Evolutionary conservation across 2,888 invertebrate species (phyloP).

Genomic region (Pseudanteris insignis): DNA sequence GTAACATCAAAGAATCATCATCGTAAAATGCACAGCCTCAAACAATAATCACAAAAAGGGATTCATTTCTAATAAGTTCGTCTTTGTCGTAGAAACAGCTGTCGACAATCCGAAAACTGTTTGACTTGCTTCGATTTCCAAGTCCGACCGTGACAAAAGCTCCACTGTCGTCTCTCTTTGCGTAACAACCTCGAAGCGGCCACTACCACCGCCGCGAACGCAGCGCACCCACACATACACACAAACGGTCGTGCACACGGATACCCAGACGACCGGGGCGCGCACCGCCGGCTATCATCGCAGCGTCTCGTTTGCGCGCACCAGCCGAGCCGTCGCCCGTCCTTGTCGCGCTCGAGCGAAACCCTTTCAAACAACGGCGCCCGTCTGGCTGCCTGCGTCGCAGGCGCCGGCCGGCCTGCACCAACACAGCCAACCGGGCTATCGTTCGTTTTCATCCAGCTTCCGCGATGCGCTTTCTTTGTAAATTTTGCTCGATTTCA

Average conservation of each 20-base stretch:
- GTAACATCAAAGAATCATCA: too few relatives aligned
- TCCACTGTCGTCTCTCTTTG: slow-evolving; percentile 36
- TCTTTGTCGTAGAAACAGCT: slow-evolving; percentile 32
- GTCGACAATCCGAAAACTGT: slow-evolving; percentile 30
- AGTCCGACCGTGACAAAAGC: slow-evolving; percentile 38
- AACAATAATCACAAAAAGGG: slow-evolving; percentile 30
- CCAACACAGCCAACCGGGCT: slow-evolving; percentile 45
- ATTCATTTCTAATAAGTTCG: slow-evolving; percentile 34
- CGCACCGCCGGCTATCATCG: slow-evolving; percentile 34
- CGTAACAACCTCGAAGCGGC: slow-evolving; percentile 19
- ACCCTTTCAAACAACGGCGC: slow-evolving; percentile 63
- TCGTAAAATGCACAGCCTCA: too few relatives aligned
- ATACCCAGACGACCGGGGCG: not conserved
- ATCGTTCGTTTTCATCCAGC: slow-evolving; percentile 44
- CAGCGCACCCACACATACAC: not conserved
- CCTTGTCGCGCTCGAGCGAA: slow-evolving; percentile 49
- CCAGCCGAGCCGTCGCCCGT: slow-evolving; percentile 22
- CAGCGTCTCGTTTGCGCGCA: slow-evolving; percentile 31
- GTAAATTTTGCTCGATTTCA: slow-evolving; percentile 39
- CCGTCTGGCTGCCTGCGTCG: slow-evolving; percentile 65
- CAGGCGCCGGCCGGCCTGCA: slow-evolving; percentile 64
- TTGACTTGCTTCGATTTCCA: slow-evolving; percentile 49
- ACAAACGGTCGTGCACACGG: not conserved
- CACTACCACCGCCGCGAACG: too few relatives aligned
- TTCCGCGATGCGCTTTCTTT: slow-evolving; percentile 44